These are phyloP conservation scores for Brachionus koreanus DNA, from an alignment of 1,140 invertebrate genomes.

Conservation along the genomic window DNA sequence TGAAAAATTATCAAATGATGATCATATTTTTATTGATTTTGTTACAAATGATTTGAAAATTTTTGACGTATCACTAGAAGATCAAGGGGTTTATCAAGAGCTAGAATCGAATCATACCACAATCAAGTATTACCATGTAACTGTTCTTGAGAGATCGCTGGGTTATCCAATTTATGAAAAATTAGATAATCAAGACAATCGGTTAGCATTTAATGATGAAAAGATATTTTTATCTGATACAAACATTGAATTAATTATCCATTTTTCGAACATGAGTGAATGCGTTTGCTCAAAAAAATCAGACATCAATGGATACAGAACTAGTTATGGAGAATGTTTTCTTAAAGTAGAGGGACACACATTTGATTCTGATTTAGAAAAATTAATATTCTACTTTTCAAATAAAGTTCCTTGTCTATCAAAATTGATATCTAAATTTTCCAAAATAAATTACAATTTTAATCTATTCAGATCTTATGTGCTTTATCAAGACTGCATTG, in stretches of 20 bases:
- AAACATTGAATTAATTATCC: background rate
- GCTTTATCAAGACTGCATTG: background rate
- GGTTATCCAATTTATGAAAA: background rate
- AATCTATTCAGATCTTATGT: background rate
- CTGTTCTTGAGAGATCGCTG: background rate
- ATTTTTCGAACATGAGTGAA: background rate
- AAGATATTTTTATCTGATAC: background rate
- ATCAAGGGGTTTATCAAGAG: background rate
- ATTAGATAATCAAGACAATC: background rate
- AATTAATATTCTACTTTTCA: background rate
- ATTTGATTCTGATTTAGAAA: background rate
- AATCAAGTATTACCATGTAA: conserved; percentile 4
- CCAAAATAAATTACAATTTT: background rate
- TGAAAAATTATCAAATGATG: background rate
- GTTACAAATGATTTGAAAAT: conserved; percentile 6
- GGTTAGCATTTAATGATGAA: background rate
- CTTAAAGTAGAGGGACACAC: background rate
- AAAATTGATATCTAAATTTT: background rate
- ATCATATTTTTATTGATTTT: background rate
- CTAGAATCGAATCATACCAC: background rate
- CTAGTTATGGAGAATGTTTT: background rate
- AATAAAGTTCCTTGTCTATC: background rate
- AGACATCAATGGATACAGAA: background rate
- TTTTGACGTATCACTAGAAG: background rate
- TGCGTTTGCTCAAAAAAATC: background rate